These are phyloP conservation scores for Limosa lapponica DNA, from an alignment of 2,797 vertebrate species.

Conservation along the genomic window DNA sequence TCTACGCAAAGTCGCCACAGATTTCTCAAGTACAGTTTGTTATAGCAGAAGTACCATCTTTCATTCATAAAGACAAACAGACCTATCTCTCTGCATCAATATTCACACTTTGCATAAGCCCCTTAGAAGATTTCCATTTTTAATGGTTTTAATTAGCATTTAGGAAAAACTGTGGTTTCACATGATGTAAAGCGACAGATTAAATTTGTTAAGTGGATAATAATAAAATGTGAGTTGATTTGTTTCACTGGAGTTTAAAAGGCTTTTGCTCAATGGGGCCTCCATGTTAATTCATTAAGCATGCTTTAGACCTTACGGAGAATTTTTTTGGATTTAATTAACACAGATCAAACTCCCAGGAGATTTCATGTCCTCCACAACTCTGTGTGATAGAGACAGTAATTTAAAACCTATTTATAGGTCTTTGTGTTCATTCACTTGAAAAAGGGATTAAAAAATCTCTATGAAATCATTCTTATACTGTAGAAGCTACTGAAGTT, in stretches of 20 bases:
- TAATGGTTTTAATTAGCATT: conserved; percentile 75
- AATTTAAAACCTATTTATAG: conserved; percentile 71
- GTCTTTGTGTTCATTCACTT: conserved; percentile 60
- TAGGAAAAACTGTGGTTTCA: conserved; percentile 68
- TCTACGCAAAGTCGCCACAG: background rate
- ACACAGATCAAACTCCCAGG: conserved; percentile 65
- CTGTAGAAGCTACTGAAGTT: background rate
- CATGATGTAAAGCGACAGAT: conserved; percentile 72
- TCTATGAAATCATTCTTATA: conserved; percentile 6
- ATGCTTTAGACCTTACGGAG: conserved; percentile 68
- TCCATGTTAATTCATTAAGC: conserved; percentile 75
- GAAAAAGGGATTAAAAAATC: conserved; percentile 48
- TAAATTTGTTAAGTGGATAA: conserved; percentile 76
- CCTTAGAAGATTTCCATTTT: conserved; percentile 70
- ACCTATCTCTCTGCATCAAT: conserved; percentile 63
- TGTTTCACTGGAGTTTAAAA: conserved; percentile 75
- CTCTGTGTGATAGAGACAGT: conserved; percentile 50
- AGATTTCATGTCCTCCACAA: conserved; percentile 59
- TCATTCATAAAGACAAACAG: conserved; percentile 54
- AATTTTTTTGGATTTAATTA: conserved; percentile 65
- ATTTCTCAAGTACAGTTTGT: conserved; percentile 4
- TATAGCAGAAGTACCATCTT: background rate
- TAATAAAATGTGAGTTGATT: conserved; percentile 74
- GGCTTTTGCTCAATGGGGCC: conserved; percentile 65
- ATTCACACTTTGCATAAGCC: conserved; percentile 63